Evolutionary conservation across 1,140 invertebrate species (phyloP).

Genomic region (Trigoniulus corallinus): DNA sequence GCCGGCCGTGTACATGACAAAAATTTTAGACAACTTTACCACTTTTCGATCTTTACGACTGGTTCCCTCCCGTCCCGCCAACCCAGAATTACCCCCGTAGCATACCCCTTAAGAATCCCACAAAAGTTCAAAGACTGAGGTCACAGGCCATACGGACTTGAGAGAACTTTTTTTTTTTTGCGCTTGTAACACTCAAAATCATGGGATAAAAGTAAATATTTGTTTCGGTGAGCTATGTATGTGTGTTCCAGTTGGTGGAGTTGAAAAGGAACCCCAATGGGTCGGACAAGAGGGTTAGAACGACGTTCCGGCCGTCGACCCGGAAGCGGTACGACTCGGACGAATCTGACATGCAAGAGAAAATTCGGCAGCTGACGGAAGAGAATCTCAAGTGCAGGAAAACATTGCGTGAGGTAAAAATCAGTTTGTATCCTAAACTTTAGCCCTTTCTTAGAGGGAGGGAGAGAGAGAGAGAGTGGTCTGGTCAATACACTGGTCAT

Average conservation of each 20-base stretch:
- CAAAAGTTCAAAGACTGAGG: too few species aligned
- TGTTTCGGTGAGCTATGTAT: not conserved
- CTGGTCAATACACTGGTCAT: too few species aligned
- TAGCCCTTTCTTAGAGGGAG: too few species aligned
- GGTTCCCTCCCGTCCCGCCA: too few species aligned
- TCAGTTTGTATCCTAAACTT: not conserved
- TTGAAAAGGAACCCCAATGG: constrained; percentile 1
- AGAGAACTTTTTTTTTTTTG: too few species aligned
- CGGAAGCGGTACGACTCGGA: not conserved
- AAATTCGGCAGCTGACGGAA: constrained; percentile 25
- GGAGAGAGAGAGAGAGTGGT: too few species aligned
- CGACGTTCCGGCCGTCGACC: not conserved
- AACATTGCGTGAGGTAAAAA: constrained; percentile 22
- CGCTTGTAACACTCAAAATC: not conserved
- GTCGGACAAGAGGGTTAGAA: not conserved
- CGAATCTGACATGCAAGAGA: constrained; percentile 18
- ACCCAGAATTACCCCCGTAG: too few species aligned
- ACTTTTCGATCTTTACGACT: too few species aligned
- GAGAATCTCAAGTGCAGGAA: constrained; percentile 27
- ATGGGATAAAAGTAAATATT: not conserved
- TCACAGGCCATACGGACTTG: too few species aligned
- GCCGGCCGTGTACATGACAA: too few species aligned
- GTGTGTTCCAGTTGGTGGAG: not conserved
- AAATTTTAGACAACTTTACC: too few species aligned
- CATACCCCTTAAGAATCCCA: too few species aligned